A percentile compares a stretch with the other conserved stretches of the same genome.
These are phyloP conservation scores for Cynopterus brachyotis DNA, from an alignment of 2,113 vertebrate species.

Conservation along the genomic window DNA sequence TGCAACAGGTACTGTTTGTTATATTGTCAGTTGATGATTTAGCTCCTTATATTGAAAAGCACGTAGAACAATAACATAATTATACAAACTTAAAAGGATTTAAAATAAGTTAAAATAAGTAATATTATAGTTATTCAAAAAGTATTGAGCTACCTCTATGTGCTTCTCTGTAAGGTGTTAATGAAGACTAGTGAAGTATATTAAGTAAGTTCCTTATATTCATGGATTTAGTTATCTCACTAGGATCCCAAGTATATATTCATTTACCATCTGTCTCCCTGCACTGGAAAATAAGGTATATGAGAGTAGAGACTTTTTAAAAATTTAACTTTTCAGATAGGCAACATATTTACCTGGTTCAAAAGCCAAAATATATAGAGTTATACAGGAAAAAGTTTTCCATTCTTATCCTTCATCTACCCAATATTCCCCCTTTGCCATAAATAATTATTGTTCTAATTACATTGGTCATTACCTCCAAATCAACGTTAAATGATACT, in stretches of 20 bases:
- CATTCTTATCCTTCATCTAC: background rate
- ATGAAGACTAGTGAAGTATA: background rate
- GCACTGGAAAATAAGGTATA: constrained; percentile 5
- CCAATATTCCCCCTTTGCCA: background rate
- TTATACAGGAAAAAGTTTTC: background rate
- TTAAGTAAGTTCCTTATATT: background rate
- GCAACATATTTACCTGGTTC: background rate
- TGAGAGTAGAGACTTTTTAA: background rate
- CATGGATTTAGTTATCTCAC: constrained; percentile 20
- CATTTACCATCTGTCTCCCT: background rate
- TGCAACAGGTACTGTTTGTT: constrained; percentile 80
- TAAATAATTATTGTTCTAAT: background rate
- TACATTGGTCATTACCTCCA: constrained; percentile 21
- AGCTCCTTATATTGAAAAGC: constrained; percentile 22
- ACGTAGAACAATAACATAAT: background rate
- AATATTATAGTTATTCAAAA: background rate
- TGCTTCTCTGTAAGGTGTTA: background rate
- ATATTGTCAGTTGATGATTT: background rate
- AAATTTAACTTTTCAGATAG: constrained; percentile 28
- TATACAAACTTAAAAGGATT: background rate
- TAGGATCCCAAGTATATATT: background rate
- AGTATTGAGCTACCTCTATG: background rate
- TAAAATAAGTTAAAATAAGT: constrained; percentile 32
- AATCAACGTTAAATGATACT: background rate
- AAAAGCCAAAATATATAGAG: background rate